phyloP scores from a whole-genome alignment of 1,140 invertebrate species.

The Zaprionus nigranus region DNA sequence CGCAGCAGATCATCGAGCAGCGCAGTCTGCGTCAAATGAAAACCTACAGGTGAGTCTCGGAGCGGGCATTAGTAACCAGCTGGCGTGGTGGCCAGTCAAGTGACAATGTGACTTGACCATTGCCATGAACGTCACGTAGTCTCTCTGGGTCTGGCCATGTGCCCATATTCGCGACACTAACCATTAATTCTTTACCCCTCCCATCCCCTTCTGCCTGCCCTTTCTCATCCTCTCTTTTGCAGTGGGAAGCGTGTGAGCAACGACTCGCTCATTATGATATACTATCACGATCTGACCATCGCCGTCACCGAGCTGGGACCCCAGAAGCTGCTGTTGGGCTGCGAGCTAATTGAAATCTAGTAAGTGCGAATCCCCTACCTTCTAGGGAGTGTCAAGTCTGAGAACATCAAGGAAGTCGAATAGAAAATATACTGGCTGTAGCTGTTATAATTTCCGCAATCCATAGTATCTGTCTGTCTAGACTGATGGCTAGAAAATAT shows the following conservation, averaged over 20 bases:
- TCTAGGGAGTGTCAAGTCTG: not conserved
- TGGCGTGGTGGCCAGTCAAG: constrained; percentile 8
- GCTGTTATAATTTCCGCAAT: not conserved
- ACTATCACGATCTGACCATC: constrained; percentile 91
- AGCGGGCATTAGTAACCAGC: constrained; percentile 31
- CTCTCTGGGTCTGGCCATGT: constrained; percentile 55
- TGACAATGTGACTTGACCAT: constrained; percentile 28
- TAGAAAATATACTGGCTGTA: not conserved
- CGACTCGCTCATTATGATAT: constrained; percentile 89
- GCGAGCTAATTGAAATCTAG: constrained; percentile 94
- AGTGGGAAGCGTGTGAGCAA: constrained; percentile 87
- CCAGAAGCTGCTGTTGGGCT: constrained; percentile 88
- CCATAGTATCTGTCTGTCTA: not conserved
- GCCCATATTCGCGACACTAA: constrained; percentile 50
- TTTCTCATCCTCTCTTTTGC: constrained; percentile 77
- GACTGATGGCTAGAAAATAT: too few species aligned
- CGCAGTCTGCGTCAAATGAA: constrained; percentile 82
- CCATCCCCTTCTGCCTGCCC: not conserved
- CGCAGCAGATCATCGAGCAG: constrained; percentile 82
- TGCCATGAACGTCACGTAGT: constrained; percentile 69
- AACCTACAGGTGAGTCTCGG: constrained; percentile 78
- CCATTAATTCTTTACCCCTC: not conserved
- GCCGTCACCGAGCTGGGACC: constrained; percentile 90
- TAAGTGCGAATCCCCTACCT: constrained; percentile 85
- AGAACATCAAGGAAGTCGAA: not conserved